phyloP scores from a whole-genome alignment of 2,888 invertebrate genomes.

The Agrotis puta region DNA sequence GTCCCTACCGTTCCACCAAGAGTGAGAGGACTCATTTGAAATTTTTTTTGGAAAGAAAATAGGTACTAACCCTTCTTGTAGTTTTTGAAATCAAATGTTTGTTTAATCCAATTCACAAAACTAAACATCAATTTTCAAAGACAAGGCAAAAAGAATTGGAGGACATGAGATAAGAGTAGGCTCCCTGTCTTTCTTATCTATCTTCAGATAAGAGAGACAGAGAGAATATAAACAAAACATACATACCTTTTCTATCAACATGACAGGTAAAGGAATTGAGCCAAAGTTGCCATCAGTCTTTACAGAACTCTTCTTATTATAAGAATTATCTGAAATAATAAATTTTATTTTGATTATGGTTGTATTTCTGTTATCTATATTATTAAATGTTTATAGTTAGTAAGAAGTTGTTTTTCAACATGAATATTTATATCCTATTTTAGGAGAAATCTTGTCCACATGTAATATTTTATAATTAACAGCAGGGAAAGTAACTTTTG shows the following conservation, averaged over 20 bases:
- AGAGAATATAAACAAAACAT: neutral
- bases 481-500: neutral
- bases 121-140: neutral
- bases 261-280: slow-evolving; percentile 63
- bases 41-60: too few species aligned
- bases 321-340: slow-evolving; percentile 57
- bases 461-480: neutral
- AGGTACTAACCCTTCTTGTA: too few species aligned
- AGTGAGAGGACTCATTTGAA: too few species aligned
- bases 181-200: too few species aligned
- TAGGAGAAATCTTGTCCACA: neutral
- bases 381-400: neutral
- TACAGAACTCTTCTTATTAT: slow-evolving; percentile 43
- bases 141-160: neutral
- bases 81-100: too few species aligned
- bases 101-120: too few species aligned
- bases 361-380: neutral
- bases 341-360: neutral
- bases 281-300: slow-evolving; percentile 60
- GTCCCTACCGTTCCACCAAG: too few species aligned
- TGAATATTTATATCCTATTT: slow-evolving; percentile 2
- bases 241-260: slow-evolving; percentile 66
- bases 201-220: neutral
- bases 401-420: neutral
- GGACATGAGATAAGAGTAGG: neutral